A percentile compares a stretch with the other conserved stretches of the same genome.
Conservation (phyloP, 2,113 vertebrate species). For the Peucedramus taeniatus region DNA sequence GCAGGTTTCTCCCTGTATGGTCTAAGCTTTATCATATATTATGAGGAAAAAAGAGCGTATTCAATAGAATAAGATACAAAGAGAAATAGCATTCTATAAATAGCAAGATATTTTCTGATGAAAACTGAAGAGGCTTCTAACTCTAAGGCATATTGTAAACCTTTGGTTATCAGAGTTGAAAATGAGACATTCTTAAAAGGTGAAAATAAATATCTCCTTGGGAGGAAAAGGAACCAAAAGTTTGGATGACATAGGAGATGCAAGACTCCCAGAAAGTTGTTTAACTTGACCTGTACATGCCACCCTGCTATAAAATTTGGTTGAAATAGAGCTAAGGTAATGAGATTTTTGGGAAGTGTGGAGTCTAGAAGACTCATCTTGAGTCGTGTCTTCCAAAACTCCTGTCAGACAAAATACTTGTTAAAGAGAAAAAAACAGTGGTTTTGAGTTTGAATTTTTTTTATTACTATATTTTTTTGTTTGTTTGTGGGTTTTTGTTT, state of each 20-base stretch:
- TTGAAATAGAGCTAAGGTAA: neutral
- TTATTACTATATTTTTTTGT: neutral
- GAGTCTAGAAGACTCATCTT: neutral
- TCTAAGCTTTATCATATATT: neutral
- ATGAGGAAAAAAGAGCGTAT: neutral
- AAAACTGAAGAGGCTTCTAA: neutral
- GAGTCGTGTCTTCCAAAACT: neutral
- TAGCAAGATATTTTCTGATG: neutral
- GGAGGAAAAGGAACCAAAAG: neutral
- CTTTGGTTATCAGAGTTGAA: neutral
- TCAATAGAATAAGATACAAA: neutral
- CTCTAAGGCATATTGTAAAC: neutral
- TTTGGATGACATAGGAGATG: neutral
- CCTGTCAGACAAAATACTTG: neutral
- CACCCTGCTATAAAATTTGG: neutral
- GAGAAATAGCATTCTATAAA: neutral
- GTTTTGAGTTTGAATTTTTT: rapidly evolving
- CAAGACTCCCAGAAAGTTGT: neutral
- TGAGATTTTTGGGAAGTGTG: neutral
- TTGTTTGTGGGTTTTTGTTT: neutral
- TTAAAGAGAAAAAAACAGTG: neutral
- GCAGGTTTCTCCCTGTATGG: neutral
- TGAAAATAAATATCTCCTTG: neutral
- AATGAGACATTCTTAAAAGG: neutral
- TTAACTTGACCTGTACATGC: neutral